These are phyloP conservation scores for Drosophila borborema DNA, from an alignment of 2,888 invertebrate genomes.

Conservation along the genomic window DNA sequence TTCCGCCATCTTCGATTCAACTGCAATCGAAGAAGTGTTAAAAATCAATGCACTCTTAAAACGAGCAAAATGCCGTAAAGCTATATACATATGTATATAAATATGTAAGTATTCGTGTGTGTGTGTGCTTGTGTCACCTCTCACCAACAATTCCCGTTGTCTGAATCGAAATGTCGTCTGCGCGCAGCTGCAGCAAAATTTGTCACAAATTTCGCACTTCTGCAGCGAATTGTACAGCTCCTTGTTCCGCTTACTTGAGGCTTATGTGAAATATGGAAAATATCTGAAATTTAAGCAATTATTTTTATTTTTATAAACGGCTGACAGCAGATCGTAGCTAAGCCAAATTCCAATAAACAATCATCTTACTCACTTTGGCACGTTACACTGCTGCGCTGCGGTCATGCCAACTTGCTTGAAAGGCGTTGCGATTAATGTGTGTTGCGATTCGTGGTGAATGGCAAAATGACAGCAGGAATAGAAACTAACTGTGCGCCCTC, in stretches of 20 bases:
- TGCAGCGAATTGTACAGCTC: background rate
- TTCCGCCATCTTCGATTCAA: constrained; percentile 50
- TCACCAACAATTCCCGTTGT: constrained; percentile 15
- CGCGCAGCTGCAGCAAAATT: constrained; percentile 63
- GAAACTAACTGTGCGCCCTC: background rate
- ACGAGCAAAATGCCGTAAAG: background rate
- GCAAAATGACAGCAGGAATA: background rate
- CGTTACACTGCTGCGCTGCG: constrained; percentile 1
- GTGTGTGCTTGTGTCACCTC: constrained; percentile 10
- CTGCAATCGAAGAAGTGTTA: constrained; percentile 51
- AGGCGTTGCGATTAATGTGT: background rate
- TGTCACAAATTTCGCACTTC: background rate
- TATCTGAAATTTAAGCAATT: background rate
- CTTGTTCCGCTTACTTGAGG: background rate
- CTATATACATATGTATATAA: background rate
- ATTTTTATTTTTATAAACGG: background rate
- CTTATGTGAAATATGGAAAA: constrained; percentile 27
- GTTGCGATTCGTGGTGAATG: background rate
- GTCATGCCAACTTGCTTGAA: constrained; percentile 5
- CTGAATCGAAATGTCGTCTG: constrained; percentile 11
- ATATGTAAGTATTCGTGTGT: background rate
- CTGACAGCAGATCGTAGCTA: background rate
- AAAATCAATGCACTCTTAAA: constrained; percentile 66
- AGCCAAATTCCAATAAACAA: constrained; percentile 37
- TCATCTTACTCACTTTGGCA: constrained; percentile 25